Evolutionary conservation across 2,113 vertebrate genomes (phyloP), one percentile per base, ranked within the genome.

Genomic region (Corythaixoides concolor): DNA sequence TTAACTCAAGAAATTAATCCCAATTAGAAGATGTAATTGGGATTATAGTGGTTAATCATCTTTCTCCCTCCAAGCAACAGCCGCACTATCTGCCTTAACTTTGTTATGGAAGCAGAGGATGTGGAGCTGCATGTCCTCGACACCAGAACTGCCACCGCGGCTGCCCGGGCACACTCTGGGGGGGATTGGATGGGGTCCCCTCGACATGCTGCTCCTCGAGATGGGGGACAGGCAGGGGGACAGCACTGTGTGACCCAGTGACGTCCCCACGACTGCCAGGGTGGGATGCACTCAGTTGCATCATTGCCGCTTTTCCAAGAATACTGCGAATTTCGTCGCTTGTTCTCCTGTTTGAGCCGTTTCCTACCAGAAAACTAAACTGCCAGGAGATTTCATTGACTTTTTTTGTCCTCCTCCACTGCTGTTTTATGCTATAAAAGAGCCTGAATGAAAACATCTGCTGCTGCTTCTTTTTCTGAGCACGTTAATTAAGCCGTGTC

Each of bases 21-120:
- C 56, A 91, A 82, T 97, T 96, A 97, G 84, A 59, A 87, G 30
- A 49, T 66, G 60, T 95, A 96, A 97, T 95, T 85, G 8, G 86
- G 83, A 90, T 89, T 72, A 85, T 27, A 74, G 80, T 64, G 56
- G 73, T 89, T 92, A 82, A 89, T 93, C 95, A 79, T 90, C 62
- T 92, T 68, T 49, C 27, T 76, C 85, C 95, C 95, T 83, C 55
- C 90, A 52, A 72, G 96, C 86, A 72, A 75, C 62, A 53, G 3
- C 35, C 1, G 1, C 24, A 2, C 68, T 60, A 5, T 91, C 82
- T 90, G 73, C 33, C 24, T 67, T 43, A 50, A 32, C 41, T 45
- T 27, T 10, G 19, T 53, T 5, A 3, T 3, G 15, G 20, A 58
- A 63, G 69, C 59, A 33, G 21, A 59, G 63, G 58, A 13, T 0